These are phyloP conservation scores for Myzus persicae DNA, from an alignment of 1,140 invertebrate species.

Conservation along the genomic window DNA sequence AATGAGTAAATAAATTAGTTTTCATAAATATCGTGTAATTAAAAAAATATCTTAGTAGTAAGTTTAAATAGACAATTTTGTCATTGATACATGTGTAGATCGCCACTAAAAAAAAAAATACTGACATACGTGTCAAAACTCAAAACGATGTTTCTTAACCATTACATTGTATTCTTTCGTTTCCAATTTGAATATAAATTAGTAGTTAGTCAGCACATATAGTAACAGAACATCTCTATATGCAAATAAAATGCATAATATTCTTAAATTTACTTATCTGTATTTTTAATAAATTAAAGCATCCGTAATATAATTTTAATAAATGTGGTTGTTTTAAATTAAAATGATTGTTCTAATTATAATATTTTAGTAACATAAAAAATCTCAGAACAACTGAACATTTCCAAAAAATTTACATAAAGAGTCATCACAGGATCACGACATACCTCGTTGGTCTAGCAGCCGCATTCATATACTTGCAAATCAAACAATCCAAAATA, in stretches of 20 bases:
- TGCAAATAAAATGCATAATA: neutral
- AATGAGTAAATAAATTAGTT: neutral
- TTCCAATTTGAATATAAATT: neutral
- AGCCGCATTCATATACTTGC: slow-evolving; percentile 66
- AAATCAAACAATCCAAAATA: neutral
- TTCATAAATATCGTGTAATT: neutral
- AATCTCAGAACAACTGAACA: slow-evolving; percentile 15
- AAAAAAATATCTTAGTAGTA: neutral
- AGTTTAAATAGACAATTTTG: neutral
- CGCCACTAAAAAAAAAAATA: neutral
- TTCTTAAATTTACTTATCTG: neutral
- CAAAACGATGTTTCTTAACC: neutral
- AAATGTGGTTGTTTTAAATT: neutral
- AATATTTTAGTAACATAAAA: slow-evolving; percentile 16
- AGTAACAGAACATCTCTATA: too few relatives aligned
- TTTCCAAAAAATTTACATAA: slow-evolving; percentile 69
- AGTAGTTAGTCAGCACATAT: too few relatives aligned
- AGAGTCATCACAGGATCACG: slow-evolving; percentile 75
- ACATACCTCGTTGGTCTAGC: slow-evolving; percentile 73
- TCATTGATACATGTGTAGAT: neutral
- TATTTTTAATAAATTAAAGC: neutral
- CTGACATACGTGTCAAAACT: neutral
- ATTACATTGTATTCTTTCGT: neutral
- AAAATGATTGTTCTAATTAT: neutral
- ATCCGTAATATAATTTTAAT: neutral